phyloP scores from a whole-genome alignment of 2,888 invertebrate genomes.

The Brachyptera risi region DNA sequence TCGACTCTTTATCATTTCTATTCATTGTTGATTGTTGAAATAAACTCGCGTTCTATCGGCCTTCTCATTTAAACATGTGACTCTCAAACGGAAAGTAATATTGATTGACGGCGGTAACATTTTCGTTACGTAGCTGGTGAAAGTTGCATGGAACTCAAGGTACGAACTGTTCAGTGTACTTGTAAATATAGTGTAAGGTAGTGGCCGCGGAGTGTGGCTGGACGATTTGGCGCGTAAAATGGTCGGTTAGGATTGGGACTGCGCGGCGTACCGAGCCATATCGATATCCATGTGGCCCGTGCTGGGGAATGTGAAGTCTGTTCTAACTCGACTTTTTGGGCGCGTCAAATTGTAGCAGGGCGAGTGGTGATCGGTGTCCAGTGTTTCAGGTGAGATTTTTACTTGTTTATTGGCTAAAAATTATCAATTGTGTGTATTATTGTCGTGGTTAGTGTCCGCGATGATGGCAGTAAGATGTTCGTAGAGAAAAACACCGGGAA shows the following conservation, averaged over 20 bases:
- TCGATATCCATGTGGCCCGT: constrained; percentile 30
- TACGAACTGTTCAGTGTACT: too few relatives aligned
- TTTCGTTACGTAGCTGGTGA: too few relatives aligned
- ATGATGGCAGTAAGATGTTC: not conserved
- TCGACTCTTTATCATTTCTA: too few relatives aligned
- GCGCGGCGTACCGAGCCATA: constrained; percentile 27
- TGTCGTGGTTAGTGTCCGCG: not conserved
- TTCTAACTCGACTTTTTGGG: not conserved
- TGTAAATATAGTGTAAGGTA: too few relatives aligned
- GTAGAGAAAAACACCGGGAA: not conserved
- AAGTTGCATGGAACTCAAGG: too few relatives aligned
- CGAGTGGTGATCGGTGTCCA: not conserved
- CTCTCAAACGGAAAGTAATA: too few relatives aligned
- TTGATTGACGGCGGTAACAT: too few relatives aligned
- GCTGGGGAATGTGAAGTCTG: constrained; percentile 3
- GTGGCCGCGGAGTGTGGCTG: too few relatives aligned
- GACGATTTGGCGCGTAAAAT: not conserved
- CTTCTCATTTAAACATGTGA: too few relatives aligned
- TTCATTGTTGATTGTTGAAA: too few relatives aligned
- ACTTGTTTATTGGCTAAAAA: not conserved
- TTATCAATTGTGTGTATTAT: not conserved
- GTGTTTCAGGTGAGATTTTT: not conserved
- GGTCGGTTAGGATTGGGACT: constrained; percentile 16
- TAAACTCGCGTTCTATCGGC: too few relatives aligned
- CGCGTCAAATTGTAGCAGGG: not conserved